Percentiles rank a stretch among this genome's conserved stretches.
Conservation (phyloP, 2,888 invertebrate species). For the Caradrina clavipalpis region DNA sequence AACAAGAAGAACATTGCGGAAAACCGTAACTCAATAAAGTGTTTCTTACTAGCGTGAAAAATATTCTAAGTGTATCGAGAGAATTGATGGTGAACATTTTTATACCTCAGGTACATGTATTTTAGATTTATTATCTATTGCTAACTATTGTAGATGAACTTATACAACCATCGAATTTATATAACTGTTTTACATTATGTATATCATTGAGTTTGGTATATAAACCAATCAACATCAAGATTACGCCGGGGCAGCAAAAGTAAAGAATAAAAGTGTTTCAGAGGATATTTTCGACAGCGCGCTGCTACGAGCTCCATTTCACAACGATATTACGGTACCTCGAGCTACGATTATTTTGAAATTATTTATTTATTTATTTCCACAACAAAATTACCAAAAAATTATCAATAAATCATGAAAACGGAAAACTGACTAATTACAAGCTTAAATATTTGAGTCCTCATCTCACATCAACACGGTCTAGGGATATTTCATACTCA, state of each 20-base stretch:
- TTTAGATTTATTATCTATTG: neutral
- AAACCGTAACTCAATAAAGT: constrained; percentile 20
- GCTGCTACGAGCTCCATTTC: too few species aligned
- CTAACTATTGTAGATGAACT: too few species aligned
- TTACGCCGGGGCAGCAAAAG: too few species aligned
- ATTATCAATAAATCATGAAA: neutral
- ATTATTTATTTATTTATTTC: too few species aligned
- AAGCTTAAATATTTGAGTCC: neutral
- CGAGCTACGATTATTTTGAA: neutral
- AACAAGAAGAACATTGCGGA: constrained; percentile 5
- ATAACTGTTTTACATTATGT: neutral
- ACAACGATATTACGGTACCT: too few species aligned
- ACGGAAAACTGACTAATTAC: neutral
- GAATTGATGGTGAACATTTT: neutral
- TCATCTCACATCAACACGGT: too few species aligned
- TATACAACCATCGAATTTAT: neutral
- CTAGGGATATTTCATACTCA: too few species aligned
- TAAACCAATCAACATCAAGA: neutral
- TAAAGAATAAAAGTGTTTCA: too few species aligned
- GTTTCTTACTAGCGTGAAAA: neutral
- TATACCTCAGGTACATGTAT: neutral
- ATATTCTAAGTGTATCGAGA: neutral
- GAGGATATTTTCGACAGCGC: too few species aligned
- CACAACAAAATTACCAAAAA: too few species aligned
- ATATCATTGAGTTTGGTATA: neutral